phyloP scores from a whole-genome alignment of 2,888 invertebrate genomes.

The Achlya flavicornis region DNA sequence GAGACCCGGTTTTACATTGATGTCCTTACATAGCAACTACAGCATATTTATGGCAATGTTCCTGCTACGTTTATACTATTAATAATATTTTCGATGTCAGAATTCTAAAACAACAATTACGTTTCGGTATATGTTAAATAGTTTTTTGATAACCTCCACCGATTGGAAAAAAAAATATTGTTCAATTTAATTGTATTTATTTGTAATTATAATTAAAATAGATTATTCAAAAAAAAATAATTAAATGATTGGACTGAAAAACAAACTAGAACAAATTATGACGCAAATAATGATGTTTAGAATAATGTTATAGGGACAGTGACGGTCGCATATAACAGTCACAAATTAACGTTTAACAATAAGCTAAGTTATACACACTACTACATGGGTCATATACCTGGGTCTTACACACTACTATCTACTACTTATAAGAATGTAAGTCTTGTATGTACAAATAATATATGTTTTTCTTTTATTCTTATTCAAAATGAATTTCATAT shows the following conservation, averaged over 20 bases:
- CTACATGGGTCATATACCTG: not conserved
- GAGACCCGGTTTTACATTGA: not conserved
- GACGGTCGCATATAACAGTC: not conserved
- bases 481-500: too few relatives aligned
- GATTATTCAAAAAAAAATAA: not conserved
- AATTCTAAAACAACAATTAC: not conserved
- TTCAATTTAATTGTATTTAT: too few relatives aligned
- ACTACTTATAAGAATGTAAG: not conserved
- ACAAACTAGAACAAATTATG: not conserved
- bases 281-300: not conserved
- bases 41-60: not conserved
- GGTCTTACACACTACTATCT: too few relatives aligned
- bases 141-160: not conserved
- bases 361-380: too few relatives aligned
- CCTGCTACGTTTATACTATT: not conserved
- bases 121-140: not conserved
- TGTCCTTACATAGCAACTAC: not conserved
- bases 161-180: too few relatives aligned
- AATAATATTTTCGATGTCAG: not conserved
- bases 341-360: too few relatives aligned
- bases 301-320: too few relatives aligned
- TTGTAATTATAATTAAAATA: not conserved
- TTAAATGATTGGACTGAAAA: not conserved
- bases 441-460: too few relatives aligned
- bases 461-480: too few relatives aligned